Conservation (phyloP, 23 tunicate species). For the Phallusia fumigata region DNA sequence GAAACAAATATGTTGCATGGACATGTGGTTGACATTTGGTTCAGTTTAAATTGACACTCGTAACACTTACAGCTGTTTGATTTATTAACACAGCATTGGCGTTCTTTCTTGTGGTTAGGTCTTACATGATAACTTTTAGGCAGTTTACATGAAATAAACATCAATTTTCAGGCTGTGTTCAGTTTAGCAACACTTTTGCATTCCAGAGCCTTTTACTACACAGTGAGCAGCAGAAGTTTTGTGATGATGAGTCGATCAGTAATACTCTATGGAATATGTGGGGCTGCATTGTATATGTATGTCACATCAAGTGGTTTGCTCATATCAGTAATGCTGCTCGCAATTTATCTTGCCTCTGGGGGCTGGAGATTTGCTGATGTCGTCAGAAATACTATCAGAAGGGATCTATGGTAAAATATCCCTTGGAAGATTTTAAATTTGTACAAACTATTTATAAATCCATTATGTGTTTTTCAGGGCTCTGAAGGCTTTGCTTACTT, state of each 20-base stretch:
- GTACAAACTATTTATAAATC: not conserved
- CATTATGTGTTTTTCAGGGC: conserved; percentile 28
- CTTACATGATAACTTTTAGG: too few relatives aligned
- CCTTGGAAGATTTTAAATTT: not conserved
- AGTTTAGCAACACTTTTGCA: not conserved
- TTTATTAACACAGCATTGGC: too few relatives aligned
- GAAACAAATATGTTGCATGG: not conserved
- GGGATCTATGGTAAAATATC: conserved; percentile 15
- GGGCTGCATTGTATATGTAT: not conserved
- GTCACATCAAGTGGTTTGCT: not conserved
- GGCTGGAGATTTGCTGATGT: conserved; percentile 36
- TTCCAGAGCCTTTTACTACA: conserved; percentile 14
- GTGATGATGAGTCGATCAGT: not conserved
- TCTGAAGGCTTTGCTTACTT: conserved; percentile 40
- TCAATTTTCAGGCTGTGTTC: too few relatives aligned
- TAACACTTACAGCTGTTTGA: too few relatives aligned
- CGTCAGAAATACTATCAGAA: not conserved
- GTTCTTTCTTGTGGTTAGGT: too few relatives aligned
- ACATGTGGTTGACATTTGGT: not conserved
- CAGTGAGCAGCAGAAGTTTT: not conserved
- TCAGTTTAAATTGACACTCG: not conserved
- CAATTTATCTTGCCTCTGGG: conserved; percentile 29
- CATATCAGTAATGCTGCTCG: conserved; percentile 1
- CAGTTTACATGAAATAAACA: too few relatives aligned
- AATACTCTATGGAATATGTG: not conserved